phyloP scores from a whole-genome alignment of 2,113 vertebrate genomes.

The Actenoides hombroni region DNA sequence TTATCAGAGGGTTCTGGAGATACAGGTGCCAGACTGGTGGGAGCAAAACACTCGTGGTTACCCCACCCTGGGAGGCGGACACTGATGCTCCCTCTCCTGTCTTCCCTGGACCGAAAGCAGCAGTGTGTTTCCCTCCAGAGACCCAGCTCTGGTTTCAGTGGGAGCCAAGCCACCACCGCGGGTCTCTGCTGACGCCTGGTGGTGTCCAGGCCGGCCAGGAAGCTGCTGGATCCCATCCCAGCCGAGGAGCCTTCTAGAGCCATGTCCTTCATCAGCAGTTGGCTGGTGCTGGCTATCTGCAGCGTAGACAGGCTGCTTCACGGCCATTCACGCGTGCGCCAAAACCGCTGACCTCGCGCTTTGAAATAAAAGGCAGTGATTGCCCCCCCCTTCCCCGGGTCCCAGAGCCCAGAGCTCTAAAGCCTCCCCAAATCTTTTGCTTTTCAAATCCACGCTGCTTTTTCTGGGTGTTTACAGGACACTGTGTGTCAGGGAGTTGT shows the following conservation, averaged over 20 bases:
- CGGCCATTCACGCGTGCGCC: not conserved
- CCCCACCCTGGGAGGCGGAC: accelerated
- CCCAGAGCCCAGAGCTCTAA: not conserved
- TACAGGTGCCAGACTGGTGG: not conserved
- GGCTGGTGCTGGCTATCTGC: not conserved
- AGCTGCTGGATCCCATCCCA: not conserved
- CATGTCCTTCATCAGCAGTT: conserved; percentile 22
- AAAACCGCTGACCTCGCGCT: not conserved
- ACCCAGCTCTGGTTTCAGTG: not conserved
- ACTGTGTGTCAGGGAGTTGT: not conserved
- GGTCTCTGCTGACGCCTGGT: conserved; percentile 52
- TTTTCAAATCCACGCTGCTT: accelerated
- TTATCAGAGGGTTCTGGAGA: not conserved
- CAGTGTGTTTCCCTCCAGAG: not conserved
- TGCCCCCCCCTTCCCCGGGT: not conserved
- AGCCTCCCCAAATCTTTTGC: not conserved
- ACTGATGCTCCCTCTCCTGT: not conserved
- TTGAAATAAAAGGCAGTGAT: not conserved
- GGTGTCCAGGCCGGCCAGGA: not conserved
- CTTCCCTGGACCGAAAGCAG: not conserved
- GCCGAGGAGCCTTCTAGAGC: not conserved
- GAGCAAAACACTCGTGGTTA: accelerated
- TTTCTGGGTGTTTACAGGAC: not conserved
- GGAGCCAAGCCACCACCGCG: not conserved
- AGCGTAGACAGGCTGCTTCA: conserved; percentile 23